phyloP scores from a whole-genome alignment of 2,113 vertebrate species.

The Edolisoma coerulescens region DNA sequence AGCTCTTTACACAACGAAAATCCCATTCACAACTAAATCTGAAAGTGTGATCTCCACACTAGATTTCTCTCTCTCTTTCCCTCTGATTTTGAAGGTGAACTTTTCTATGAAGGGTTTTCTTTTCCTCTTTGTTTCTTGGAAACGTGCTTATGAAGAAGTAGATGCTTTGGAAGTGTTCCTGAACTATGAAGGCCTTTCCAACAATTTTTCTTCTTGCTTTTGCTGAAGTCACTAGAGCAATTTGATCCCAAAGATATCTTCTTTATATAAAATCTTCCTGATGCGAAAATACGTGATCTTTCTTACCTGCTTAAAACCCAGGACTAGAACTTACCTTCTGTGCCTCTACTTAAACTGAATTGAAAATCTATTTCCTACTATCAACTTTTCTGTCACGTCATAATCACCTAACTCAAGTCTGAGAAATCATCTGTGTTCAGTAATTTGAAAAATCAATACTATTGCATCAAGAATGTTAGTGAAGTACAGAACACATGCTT shows the following conservation, averaged over 20 bases:
- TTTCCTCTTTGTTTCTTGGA: neutral
- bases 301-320: neutral
- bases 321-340: neutral
- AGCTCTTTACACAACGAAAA: neutral
- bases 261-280: neutral
- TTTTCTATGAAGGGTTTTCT: neutral
- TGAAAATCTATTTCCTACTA: neutral
- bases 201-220: neutral
- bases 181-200: neutral
- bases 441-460: neutral
- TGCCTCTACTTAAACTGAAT: neutral
- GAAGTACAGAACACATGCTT: neutral
- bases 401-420: neutral
- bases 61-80: neutral
- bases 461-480: neutral
- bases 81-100: neutral
- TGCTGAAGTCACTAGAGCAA: neutral
- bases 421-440: neutral
- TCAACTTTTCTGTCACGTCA: neutral
- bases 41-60: neutral
- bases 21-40: neutral
- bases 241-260: neutral
- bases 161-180: neutral
- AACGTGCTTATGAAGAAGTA: neutral
- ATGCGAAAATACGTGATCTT: neutral